These are phyloP conservation scores for Mnemiopsis leidyi DNA, from an alignment of 37 sponge, comb jelly and placozoan genomes.

Conservation along the genomic window DNA sequence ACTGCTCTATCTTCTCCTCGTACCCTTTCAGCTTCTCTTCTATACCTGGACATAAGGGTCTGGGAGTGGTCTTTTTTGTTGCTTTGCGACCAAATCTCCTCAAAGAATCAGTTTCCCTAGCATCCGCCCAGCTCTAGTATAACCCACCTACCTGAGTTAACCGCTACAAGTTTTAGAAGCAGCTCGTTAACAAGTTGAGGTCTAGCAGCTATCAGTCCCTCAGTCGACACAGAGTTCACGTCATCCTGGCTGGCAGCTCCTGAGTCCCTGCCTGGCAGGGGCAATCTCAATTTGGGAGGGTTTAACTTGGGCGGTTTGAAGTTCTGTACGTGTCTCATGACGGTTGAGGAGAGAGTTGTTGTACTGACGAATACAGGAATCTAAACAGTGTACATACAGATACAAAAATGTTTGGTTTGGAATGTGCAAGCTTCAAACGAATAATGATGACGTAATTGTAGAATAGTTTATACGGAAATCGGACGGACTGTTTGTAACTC, in stretches of 20 bases:
- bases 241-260: neutral
- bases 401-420: neutral
- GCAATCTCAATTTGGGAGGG: no score
- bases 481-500: no score
- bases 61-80: no score
- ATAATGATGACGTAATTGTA: neutral
- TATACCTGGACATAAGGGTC: neutral
- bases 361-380: no score
- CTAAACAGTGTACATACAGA: no score
- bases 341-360: no score
- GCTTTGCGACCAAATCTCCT: no score
- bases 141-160: neutral
- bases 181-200: neutral
- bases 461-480: no score
- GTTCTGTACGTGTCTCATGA: neutral
- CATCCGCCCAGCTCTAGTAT: no score
- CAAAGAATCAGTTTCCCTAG: no score
- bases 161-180: neutral
- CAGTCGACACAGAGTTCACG: neutral
- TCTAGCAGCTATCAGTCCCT: neutral
- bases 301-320: neutral
- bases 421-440: neutral
- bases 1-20: neutral
- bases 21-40: conserved; percentile 10
- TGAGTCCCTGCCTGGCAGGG: no score